Base-by-base conservation (phyloP, 2,113 vertebrate species). In the Bubo bubo region DNA sequence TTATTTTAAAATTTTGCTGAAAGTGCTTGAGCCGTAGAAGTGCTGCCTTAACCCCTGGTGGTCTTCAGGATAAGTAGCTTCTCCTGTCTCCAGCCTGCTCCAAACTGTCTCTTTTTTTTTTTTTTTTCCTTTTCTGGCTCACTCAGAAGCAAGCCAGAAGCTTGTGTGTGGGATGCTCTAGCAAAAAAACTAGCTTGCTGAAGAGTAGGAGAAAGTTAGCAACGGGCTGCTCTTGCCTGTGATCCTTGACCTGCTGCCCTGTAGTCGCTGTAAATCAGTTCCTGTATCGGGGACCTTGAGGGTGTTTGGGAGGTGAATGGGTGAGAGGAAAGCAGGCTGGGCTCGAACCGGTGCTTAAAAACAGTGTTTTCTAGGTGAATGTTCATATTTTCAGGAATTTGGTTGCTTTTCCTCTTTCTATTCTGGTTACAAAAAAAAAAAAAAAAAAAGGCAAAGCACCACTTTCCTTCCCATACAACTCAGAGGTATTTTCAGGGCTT, bases 191-290 rank as follows among this genome's bases (percentile, higher is more conserved):
- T 17, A 3, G 8, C n/a, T 41, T 26, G 50, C 45, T 47, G 37
- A 13, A 16, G 63, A 55, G 71, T 6, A 47, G 39, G 63, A 70
- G 55, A 70, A 30, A 8, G n/a, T 60, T 4, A 8, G 49, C 3
- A 10, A 21, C 9, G 12, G 75, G 39, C 67, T 41, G 49, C 28
- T 60, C 63, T 3, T 5, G 18, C 37, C 84, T 16, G 24, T 5
- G 66, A 10, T 45, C 56, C 75, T 5, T 27, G 47, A 14, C 47
- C 37, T 6, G 37, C 28, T n/a, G 74, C 30, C 35, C 24, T 30
- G 23, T 7, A 2, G n/a, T 27, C 9, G 1, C 53, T 24, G 43
- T 14, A 1, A 41, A 21, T 18, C 53, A 4, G 34, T 30, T 32
- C 64, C 64, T 45, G 37, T 7, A 6, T 6, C 7, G 2, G 34